phyloP scores from a whole-genome alignment of 2,888 invertebrate species.

The Macrophya annulata region DNA sequence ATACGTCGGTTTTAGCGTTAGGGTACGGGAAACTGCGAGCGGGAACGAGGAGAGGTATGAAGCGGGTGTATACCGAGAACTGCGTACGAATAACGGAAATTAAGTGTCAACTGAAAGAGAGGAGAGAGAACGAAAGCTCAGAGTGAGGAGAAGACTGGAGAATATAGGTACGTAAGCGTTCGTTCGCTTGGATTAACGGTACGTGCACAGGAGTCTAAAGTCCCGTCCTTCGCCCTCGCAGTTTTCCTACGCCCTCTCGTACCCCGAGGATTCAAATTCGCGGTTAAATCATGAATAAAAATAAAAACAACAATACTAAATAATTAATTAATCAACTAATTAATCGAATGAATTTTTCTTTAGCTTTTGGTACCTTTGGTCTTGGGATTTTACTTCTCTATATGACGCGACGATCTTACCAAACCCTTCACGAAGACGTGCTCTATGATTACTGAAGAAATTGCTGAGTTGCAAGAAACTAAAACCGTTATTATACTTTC shows the following conservation, averaged over 20 bases:
- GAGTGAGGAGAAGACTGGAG: conserved; percentile 65
- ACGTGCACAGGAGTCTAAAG: conserved; percentile 76
- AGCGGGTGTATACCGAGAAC: conserved; percentile 71
- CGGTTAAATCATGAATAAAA: neutral
- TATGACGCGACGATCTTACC: too few species aligned
- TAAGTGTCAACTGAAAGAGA: conserved; percentile 78
- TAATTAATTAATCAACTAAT: neutral
- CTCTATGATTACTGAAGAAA: neutral
- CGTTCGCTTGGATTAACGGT: conserved; percentile 73
- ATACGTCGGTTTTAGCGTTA: conserved; percentile 59
- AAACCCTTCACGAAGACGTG: neutral
- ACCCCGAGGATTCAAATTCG: neutral
- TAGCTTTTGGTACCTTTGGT: neutral
- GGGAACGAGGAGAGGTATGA: conserved; percentile 70
- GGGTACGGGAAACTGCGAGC: conserved; percentile 61
- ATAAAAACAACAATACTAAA: neutral
- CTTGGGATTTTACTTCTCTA: neutral
- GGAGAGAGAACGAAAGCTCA: conserved; percentile 60
- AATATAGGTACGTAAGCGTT: conserved; percentile 66
- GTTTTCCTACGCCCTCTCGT: conserved; percentile 56
- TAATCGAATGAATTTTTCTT: neutral
- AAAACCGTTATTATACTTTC: conserved; percentile 39
- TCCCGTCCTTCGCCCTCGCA: conserved; percentile 55
- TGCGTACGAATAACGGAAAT: conserved; percentile 79
- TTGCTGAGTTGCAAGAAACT: conserved; percentile 43